Conservation (phyloP, 2,113 vertebrate species). For the Calidris pugnax region DNA sequence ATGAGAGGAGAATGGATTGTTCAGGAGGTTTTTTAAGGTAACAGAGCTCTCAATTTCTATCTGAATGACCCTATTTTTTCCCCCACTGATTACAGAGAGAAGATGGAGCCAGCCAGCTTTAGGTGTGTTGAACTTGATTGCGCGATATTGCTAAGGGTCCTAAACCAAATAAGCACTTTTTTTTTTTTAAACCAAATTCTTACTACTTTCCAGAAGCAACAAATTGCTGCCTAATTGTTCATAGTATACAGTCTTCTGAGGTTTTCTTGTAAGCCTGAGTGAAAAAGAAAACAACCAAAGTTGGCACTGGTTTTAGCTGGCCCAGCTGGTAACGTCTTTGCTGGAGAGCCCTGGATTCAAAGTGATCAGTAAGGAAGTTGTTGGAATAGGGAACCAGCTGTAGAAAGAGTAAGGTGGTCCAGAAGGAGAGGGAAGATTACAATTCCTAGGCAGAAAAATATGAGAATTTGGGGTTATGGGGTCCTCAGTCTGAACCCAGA, state of each 20-base stretch:
- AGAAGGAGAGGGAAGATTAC: background rate
- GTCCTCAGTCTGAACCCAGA: background rate
- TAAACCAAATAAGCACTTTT: background rate
- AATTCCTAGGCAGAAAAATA: background rate
- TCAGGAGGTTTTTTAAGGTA: background rate
- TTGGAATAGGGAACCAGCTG: background rate
- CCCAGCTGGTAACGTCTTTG: background rate
- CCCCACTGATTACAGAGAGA: background rate
- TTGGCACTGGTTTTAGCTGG: background rate
- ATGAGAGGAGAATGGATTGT: background rate
- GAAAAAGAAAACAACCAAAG: background rate
- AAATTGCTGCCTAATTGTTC: background rate
- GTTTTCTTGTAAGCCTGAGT: background rate
- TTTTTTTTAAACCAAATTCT: background rate
- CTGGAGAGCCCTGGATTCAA: background rate
- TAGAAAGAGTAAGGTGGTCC: background rate
- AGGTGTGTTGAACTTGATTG: background rate
- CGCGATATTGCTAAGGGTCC: background rate
- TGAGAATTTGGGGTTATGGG: background rate
- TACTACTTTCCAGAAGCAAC: background rate
- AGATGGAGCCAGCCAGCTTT: background rate
- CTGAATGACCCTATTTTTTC: background rate
- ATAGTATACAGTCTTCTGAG: background rate
- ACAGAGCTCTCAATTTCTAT: background rate
- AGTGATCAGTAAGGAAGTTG: background rate